These are phyloP conservation scores for Scaptomyza hsui DNA, from an alignment of 1,140 invertebrate genomes.

Conservation along the genomic window DNA sequence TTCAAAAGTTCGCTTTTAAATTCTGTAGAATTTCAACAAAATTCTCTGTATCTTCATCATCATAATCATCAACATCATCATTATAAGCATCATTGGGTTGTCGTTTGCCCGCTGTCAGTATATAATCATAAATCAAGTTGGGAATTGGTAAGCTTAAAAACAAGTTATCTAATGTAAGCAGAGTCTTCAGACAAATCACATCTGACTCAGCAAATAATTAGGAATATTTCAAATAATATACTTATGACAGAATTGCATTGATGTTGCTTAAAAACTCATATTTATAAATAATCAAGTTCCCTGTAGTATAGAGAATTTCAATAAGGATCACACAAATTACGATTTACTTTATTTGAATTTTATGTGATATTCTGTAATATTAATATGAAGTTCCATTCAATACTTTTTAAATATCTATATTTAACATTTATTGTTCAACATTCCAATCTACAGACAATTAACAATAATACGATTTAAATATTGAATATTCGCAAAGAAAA, in stretches of 20 bases:
- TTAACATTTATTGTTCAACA: too few species aligned
- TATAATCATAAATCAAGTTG: constrained; percentile 5
- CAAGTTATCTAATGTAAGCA: constrained; percentile 27
- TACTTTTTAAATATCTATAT: too few species aligned
- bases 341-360: too few species aligned
- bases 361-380: too few species aligned
- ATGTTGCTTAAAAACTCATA: neutral
- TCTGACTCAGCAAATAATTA: neutral
- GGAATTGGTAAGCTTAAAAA: constrained; percentile 10
- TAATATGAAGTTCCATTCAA: too few species aligned
- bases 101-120: neutral
- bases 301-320: neutral
- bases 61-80: constrained; percentile 2
- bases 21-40: constrained; percentile 19
- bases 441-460: too few species aligned
- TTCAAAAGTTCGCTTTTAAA: constrained; percentile 6
- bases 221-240: constrained; percentile 4
- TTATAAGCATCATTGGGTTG: neutral
- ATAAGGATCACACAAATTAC: neutral
- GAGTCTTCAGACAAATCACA: constrained; percentile 8
- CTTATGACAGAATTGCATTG: neutral
- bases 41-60: constrained; percentile 11
- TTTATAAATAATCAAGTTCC: neutral
- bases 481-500: too few species aligned
- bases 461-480: too few species aligned